Evolutionary conservation across 2,797 vertebrate species (phyloP).

Genomic region (Phalanger gymnotis): DNA sequence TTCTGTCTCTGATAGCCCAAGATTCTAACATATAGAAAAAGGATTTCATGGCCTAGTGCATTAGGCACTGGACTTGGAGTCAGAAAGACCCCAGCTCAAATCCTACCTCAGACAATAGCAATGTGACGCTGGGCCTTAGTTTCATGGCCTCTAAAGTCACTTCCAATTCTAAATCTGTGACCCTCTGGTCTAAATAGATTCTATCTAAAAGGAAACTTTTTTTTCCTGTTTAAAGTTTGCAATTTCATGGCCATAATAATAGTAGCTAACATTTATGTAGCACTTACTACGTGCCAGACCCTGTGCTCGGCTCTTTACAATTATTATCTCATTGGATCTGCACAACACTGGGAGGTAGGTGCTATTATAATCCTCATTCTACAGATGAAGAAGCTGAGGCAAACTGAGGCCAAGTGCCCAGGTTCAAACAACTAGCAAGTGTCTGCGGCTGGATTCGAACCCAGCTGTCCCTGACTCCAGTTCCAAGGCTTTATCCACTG

Average conservation of each 20-base stretch:
- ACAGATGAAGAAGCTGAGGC: background rate
- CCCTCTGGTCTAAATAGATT: background rate
- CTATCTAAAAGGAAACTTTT: background rate
- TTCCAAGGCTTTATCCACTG: background rate
- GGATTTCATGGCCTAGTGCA: background rate
- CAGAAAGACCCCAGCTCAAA: background rate
- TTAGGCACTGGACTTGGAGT: background rate
- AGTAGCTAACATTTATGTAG: background rate
- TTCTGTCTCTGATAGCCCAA: background rate
- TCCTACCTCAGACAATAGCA: background rate
- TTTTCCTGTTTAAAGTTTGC: background rate
- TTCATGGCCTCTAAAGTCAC: background rate
- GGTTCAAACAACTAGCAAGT: background rate
- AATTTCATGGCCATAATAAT: background rate
- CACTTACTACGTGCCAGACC: background rate
- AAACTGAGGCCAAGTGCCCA: background rate
- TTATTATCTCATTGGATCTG: background rate
- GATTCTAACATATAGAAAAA: background rate
- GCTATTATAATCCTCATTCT: background rate
- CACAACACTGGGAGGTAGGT: background rate
- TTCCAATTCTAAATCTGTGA: background rate
- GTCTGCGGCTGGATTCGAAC: background rate
- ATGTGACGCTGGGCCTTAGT: background rate
- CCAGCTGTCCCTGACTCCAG: background rate
- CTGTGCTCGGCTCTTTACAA: background rate